A percentile compares a stretch with the other conserved stretches of the same genome.
Conservation (phyloP, 2,113 vertebrate genomes). For the Hemicordylus capensis region DNA sequence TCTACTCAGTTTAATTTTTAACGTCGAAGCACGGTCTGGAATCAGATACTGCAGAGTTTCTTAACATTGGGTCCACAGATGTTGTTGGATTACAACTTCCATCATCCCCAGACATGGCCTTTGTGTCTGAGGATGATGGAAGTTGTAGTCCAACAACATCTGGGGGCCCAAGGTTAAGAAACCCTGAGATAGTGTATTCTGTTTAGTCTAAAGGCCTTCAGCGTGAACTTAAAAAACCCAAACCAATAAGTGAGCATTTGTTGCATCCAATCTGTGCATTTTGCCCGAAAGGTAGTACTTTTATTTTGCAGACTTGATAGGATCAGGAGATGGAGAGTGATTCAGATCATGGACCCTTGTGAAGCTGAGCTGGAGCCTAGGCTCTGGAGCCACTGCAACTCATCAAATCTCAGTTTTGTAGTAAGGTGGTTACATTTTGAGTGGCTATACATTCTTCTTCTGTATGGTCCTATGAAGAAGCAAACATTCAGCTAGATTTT, state of each 20-base stretch:
- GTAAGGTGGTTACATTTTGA: background rate
- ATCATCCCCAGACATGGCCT: too few relatives aligned
- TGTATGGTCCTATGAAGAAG: background rate
- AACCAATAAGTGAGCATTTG: conserved; percentile 28
- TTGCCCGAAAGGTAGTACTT: background rate
- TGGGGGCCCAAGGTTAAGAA: too few relatives aligned
- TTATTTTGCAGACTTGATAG: background rate
- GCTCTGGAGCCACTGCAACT: background rate
- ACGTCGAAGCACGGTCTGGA: conserved; percentile 30
- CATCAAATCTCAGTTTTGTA: too few relatives aligned
- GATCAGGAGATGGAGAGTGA: background rate
- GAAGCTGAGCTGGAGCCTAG: background rate
- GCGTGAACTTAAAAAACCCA: background rate
- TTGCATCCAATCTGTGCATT: conserved; percentile 10
- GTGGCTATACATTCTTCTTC: background rate
- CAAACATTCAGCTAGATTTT: background rate
- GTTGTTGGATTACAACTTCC: too few relatives aligned
- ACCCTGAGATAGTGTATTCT: too few relatives aligned
- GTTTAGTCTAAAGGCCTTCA: conserved; percentile 35
- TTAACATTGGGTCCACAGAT: too few relatives aligned
- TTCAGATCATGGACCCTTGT: background rate
- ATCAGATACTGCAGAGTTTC: too few relatives aligned
- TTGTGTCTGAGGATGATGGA: too few relatives aligned
- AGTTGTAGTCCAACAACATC: too few relatives aligned
- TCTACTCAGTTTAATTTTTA: background rate